Percentiles rank a stretch among this genome's conserved stretches.
These are phyloP conservation scores for Heliopora coerulea DNA, from an alignment of 92 coral and sea anemone genomes.

Conservation along the genomic window DNA sequence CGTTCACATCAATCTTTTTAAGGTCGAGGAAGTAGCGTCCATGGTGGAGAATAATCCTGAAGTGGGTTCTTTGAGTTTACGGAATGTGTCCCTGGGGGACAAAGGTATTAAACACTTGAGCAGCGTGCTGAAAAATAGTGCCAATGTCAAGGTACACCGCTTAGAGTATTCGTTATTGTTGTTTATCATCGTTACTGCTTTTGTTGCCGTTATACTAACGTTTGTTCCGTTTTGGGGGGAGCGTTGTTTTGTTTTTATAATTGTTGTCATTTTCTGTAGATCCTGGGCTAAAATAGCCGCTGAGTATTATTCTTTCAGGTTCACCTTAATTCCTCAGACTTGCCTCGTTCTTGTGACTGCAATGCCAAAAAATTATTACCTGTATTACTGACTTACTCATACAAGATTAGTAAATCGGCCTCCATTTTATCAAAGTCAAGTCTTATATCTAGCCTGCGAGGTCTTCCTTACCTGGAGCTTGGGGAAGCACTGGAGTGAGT, in stretches of 20 bases:
- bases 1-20: not conserved
- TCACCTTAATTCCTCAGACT: no score
- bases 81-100: constrained; percentile 72
- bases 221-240: not conserved
- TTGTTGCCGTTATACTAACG: not conserved
- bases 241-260: not conserved
- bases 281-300: no score
- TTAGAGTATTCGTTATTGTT: no score
- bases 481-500: no score
- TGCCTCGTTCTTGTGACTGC: no score
- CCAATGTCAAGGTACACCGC: constrained; percentile 61
- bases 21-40: constrained; percentile 79
- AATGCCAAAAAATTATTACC: no score
- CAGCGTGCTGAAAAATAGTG: constrained; percentile 50
- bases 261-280: not conserved
- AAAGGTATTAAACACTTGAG: constrained; percentile 60
- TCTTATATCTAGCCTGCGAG: no score
- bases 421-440: no score
- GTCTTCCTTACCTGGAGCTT: no score
- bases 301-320: no score
- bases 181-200: not conserved
- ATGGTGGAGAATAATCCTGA: constrained; percentile 60
- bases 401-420: no score
- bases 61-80: constrained; percentile 75
- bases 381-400: no score